Base-by-base conservation (phyloP, 1,140 invertebrate genomes). In the Arctopsyche grandis region DNA sequence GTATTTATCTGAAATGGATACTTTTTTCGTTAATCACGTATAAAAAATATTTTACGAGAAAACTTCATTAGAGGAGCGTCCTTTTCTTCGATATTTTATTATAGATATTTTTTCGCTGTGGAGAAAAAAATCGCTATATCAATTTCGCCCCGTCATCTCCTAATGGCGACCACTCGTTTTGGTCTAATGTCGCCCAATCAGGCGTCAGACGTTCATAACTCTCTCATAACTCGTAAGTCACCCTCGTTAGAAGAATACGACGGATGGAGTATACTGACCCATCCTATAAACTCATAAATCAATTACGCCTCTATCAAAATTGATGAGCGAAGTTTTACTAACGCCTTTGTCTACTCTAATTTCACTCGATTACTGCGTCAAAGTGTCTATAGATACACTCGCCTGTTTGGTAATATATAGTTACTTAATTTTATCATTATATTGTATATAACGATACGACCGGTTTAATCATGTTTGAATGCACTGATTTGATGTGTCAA, bases 261-360 rank as follows among this genome's bases (percentile, higher is more conserved):
- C 19, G 19, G 14, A 56, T 21, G 52, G 52, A 21, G 52, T n/a
- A 58, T 21, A 58, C 21, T 69, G 24, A 69, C 29, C 66, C 66
- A 73, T 29, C 16, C 46, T 73, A 73, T 73, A 73, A 73, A 73
- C 29, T 73, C 69, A 48, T 73, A 73, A 73, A 73, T 73, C 69
- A 73, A 73, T 73, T 73, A 73, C 38, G 38, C 29, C 44, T 44
- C 38, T 73, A 48, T 73, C 69, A 48, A 48, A 73, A 73, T 73
- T 73, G 69, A 73, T 73, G 44, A 16, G 44, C 44, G 14, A 73
- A 73, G 66, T 69, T 69, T 69, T 69, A 69, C 69, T 73, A 16
- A 12, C 12, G 69, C 38, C 38, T 73, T 44, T 73, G 69, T 73
- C 38, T 73, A 44, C 38, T 73, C 26, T 69, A 44, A 44, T 69